Evolutionary conservation across 2,797 vertebrate genomes (phyloP).

Genomic region (Rachycentron canadum): DNA sequence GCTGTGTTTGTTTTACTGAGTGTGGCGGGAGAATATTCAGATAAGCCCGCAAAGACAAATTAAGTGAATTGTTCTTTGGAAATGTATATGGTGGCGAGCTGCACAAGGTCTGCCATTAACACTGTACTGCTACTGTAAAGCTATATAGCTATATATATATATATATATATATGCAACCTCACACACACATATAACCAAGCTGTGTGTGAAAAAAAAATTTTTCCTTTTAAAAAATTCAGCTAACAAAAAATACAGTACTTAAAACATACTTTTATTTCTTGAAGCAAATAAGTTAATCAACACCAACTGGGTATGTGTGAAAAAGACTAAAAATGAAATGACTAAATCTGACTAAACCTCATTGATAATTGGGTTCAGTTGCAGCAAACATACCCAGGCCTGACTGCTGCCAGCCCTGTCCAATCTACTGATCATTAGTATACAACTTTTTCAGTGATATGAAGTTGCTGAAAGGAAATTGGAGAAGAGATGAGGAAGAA

Average conservation of each 20-base stretch:
- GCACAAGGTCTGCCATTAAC: constrained; percentile 27
- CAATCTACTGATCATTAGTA: background rate
- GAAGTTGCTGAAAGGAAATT: background rate
- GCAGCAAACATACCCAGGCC: background rate
- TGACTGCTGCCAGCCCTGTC: background rate
- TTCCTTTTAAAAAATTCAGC: background rate
- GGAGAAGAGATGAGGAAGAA: background rate
- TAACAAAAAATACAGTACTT: background rate
- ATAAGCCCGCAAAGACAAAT: constrained; percentile 36
- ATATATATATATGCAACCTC: constrained; percentile 4
- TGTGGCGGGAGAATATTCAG: constrained; percentile 8
- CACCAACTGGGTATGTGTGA: background rate
- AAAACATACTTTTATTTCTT: too few species aligned
- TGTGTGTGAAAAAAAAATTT: background rate
- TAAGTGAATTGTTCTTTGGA: constrained; percentile 32
- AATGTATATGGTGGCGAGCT: constrained; percentile 13
- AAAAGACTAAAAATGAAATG: background rate
- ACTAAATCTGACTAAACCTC: background rate
- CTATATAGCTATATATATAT: constrained; percentile 15
- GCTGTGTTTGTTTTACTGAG: background rate
- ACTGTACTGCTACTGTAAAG: background rate
- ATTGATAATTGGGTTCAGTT: constrained; percentile 6
- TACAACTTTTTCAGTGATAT: too few species aligned
- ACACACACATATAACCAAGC: background rate
- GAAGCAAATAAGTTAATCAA: background rate